phyloP scores from a whole-genome alignment of 2,797 vertebrate genomes.

The Acanthornis magna region DNA sequence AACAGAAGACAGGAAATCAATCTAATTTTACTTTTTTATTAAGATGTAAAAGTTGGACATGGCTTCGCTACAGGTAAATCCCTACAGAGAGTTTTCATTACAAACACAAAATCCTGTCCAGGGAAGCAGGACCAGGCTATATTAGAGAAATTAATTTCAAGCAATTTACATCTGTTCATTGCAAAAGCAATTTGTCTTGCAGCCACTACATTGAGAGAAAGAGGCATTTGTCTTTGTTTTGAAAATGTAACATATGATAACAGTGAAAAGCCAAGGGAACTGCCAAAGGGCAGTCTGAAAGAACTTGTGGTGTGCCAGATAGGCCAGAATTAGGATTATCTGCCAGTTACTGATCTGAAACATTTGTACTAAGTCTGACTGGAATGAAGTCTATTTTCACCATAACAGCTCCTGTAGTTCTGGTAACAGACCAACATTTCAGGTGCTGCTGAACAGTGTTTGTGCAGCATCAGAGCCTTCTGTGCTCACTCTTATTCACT shows the following conservation, averaged over 20 bases:
- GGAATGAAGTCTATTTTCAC: neutral
- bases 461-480: neutral
- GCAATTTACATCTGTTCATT: neutral
- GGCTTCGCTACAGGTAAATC: neutral
- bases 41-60: conserved; percentile 23
- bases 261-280: neutral
- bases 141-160: conserved; percentile 3
- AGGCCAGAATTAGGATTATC: neutral
- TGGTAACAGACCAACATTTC: neutral
- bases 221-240: neutral
- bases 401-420: neutral
- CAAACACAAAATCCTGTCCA: neutral
- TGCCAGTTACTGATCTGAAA: neutral
- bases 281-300: neutral
- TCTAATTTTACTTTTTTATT: conserved; percentile 51
- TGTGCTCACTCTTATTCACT: neutral
- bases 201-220: neutral
- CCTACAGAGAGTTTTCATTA: neutral
- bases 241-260: neutral
- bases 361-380: neutral
- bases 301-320: neutral
- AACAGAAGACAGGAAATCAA: conserved; percentile 16
- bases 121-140: neutral
- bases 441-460: neutral
- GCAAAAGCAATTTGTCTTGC: neutral